phyloP scores from a whole-genome alignment of 1,140 invertebrate species.

The Alviniconcha marisindica region DNA sequence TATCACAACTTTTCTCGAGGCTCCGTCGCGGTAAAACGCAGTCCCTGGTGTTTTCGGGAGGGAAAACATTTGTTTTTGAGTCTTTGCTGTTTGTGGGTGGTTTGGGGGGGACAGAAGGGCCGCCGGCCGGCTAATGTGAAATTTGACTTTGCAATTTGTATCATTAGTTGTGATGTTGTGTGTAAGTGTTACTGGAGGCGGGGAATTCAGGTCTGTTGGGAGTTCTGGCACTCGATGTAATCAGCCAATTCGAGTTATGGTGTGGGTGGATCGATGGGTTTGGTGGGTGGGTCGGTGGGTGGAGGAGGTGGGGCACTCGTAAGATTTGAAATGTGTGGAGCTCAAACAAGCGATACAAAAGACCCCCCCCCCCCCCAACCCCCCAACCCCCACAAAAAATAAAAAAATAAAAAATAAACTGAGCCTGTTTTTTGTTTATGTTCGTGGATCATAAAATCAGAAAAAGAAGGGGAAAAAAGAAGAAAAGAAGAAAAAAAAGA shows the following conservation, averaged over 20 bases:
- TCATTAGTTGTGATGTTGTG: not conserved
- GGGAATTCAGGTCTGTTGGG: too few relatives aligned
- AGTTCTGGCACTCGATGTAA: too few relatives aligned
- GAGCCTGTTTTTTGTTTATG: too few relatives aligned
- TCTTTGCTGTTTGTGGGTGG: too few relatives aligned
- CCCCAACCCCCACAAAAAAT: too few relatives aligned
- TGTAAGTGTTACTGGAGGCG: not conserved
- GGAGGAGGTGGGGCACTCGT: not conserved
- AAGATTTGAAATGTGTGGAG: not conserved
- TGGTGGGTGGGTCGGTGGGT: not conserved
- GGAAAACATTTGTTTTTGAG: slow-evolving; percentile 17
- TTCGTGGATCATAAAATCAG: too few relatives aligned
- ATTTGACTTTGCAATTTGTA: slow-evolving; percentile 31
- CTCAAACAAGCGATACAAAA: too few relatives aligned
- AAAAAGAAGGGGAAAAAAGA: too few relatives aligned
- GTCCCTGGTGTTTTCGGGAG: not conserved
- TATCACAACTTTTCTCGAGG: slow-evolving; percentile 12
- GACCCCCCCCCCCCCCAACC: too few relatives aligned
- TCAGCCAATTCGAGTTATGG: too few relatives aligned
- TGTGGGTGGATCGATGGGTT: not conserved
- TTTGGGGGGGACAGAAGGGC: not conserved
- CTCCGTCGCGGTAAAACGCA: not conserved
- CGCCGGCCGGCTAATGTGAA: not conserved
- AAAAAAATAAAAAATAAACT: too few relatives aligned
- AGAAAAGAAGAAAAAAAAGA: too few relatives aligned